A percentile compares a stretch with the other conserved stretches of the same genome.
These are phyloP conservation scores for Rhinoraja longicauda DNA, from an alignment of 2,797 vertebrate genomes.

Conservation along the genomic window DNA sequence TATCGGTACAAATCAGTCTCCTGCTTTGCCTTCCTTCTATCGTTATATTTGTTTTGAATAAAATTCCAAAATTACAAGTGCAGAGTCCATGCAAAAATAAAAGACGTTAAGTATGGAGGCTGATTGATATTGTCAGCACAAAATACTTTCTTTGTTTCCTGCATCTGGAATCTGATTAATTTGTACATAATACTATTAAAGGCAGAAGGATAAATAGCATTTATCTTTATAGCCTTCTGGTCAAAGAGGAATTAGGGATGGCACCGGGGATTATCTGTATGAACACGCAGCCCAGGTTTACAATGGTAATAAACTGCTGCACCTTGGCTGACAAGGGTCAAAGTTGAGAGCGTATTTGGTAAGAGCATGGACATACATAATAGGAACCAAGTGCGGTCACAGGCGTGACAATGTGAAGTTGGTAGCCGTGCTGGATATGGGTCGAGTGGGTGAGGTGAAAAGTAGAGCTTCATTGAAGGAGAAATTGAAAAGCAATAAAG, in stretches of 20 bases:
- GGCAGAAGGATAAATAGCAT: conserved; percentile 53
- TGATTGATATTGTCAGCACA: conserved; percentile 51
- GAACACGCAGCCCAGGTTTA: neutral
- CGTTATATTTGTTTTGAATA: conserved; percentile 38
- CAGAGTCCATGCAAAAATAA: neutral
- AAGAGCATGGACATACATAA: neutral
- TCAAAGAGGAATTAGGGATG: conserved; percentile 43
- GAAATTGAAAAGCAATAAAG: neutral
- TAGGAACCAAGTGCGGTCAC: too few species aligned
- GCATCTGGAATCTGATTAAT: conserved; percentile 57
- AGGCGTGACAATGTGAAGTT: neutral
- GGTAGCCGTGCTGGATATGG: neutral
- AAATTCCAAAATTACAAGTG: conserved; percentile 49
- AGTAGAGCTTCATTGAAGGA: neutral
- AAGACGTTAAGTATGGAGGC: conserved; percentile 42
- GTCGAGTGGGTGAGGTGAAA: neutral
- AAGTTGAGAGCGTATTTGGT: conserved; percentile 16
- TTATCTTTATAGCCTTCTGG: conserved; percentile 50
- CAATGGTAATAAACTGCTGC: neutral
- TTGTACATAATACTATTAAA: conserved; percentile 53
- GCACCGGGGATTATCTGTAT: conserved; percentile 14
- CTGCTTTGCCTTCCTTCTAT: conserved; percentile 51
- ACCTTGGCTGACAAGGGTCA: neutral
- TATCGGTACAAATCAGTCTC: conserved; percentile 63
- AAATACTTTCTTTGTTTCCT: conserved; percentile 55